Evolutionary conservation across 2,797 vertebrate species (phyloP).

Genomic region (Dermochelys coriacea): DNA sequence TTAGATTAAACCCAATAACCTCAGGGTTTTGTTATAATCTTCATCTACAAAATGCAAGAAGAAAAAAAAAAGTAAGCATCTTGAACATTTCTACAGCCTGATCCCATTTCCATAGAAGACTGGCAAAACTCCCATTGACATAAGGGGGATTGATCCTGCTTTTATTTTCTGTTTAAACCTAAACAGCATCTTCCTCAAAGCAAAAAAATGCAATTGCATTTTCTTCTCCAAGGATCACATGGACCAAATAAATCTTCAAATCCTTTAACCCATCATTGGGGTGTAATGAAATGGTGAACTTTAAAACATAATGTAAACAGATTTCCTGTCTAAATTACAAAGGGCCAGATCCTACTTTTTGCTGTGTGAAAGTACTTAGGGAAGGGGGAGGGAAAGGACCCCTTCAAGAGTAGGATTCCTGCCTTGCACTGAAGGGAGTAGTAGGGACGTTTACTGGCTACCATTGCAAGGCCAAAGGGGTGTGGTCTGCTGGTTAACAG

Average conservation of each 20-base stretch:
- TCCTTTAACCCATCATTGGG: constrained; percentile 19
- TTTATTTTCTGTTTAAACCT: constrained; percentile 66
- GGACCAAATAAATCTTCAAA: constrained; percentile 49
- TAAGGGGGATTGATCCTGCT: too few species aligned
- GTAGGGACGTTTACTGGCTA: not conserved
- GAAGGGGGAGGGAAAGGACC: not conserved
- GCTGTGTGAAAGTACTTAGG: not conserved
- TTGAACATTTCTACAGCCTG: constrained; percentile 58
- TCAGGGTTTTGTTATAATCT: constrained; percentile 74
- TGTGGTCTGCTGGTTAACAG: not conserved
- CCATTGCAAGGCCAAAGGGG: not conserved
- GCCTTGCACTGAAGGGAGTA: not conserved
- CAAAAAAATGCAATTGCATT: constrained; percentile 67
- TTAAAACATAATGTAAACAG: not conserved
- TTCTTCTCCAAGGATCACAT: constrained; percentile 67
- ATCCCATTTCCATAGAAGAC: not conserved
- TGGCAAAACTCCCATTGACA: not conserved
- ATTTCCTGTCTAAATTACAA: not conserved
- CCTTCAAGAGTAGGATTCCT: not conserved
- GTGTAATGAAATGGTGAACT: not conserved
- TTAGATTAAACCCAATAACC: constrained; percentile 43
- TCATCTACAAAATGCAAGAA: constrained; percentile 62
- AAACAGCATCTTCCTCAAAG: constrained; percentile 74
- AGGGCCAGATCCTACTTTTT: not conserved
- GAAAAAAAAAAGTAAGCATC: constrained; percentile 63